A percentile compares a stretch with the other conserved stretches of the same genome.
Conservation (phyloP, 2,888 invertebrate species). For the Dromius quadrimaculatus region DNA sequence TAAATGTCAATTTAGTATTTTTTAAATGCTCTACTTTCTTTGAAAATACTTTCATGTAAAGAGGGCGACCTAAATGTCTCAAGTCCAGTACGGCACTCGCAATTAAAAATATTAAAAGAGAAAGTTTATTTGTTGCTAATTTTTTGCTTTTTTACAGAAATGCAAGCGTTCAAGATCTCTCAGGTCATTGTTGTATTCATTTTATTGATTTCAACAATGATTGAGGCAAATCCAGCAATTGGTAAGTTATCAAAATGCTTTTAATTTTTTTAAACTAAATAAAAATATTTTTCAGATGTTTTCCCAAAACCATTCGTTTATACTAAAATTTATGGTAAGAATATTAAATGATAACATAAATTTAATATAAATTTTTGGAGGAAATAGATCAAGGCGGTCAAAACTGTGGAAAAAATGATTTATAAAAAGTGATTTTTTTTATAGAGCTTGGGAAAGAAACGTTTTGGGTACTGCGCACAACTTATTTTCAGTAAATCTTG, state of each 20-base stretch:
- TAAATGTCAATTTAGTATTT: no score
- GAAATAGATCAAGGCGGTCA: no score
- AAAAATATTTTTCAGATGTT: conserved; percentile 42
- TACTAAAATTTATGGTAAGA: conserved; percentile 48
- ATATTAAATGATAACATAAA: no score
- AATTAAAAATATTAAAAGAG: conserved; percentile 18
- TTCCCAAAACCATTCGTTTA: conserved; percentile 46
- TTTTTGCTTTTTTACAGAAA: conserved; percentile 34
- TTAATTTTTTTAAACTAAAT: conserved; percentile 4
- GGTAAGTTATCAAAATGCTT: conserved; percentile 23
- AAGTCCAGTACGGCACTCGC: conserved; percentile 6
- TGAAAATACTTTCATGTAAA: conserved; percentile 10
- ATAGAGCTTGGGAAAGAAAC: no score
- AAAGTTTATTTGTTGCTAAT: conserved; percentile 13
- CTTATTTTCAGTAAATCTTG: no score
- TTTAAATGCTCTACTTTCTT: conserved; percentile 32
- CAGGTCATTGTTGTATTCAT: conserved; percentile 22
- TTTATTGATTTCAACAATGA: conserved; percentile 24
- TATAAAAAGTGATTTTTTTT: no score
- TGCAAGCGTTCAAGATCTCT: not conserved
- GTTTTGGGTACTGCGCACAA: no score
- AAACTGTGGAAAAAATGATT: no score
- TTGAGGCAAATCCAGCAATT: conserved; percentile 35
- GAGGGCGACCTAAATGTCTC: conserved; percentile 28
- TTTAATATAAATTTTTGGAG: no score